Conservation (phyloP, 2,113 vertebrate genomes). For the Paratilapia polleni region DNA sequence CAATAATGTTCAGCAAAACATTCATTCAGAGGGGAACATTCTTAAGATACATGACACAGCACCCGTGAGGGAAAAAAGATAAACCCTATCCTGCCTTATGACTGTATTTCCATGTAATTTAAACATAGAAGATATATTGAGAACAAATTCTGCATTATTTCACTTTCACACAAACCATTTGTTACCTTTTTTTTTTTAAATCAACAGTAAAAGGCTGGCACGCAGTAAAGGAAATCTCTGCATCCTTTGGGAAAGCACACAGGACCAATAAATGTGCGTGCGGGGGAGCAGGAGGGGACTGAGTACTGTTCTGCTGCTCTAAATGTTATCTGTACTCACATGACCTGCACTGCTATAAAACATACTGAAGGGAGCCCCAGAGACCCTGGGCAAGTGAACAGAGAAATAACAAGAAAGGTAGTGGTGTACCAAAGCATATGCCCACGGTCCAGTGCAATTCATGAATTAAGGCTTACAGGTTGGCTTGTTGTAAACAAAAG, state of each 20-base stretch:
- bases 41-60: neutral
- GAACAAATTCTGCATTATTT: neutral
- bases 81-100: neutral
- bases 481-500: fast-evolving
- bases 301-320: neutral
- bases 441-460: neutral
- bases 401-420: neutral
- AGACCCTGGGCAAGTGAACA: neutral
- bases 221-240: conserved; percentile 2
- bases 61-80: neutral
- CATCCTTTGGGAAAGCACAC: neutral
- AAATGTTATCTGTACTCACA: conserved; percentile 20
- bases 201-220: conserved; percentile 15
- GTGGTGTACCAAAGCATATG: neutral
- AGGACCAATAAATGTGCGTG: neutral
- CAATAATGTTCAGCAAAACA: conserved; percentile 7
- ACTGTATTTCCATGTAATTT: neutral
- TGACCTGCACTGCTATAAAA: conserved; percentile 19
- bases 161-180: neutral
- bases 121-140: neutral
- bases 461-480: neutral
- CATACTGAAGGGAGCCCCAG: neutral
- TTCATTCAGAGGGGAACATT: neutral
- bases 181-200: neutral
- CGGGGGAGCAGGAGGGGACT: neutral